A percentile compares a stretch with the other conserved stretches of the same genome.
Conservation (phyloP, 2,888 invertebrate genomes). For the Harpalus rubripes region DNA sequence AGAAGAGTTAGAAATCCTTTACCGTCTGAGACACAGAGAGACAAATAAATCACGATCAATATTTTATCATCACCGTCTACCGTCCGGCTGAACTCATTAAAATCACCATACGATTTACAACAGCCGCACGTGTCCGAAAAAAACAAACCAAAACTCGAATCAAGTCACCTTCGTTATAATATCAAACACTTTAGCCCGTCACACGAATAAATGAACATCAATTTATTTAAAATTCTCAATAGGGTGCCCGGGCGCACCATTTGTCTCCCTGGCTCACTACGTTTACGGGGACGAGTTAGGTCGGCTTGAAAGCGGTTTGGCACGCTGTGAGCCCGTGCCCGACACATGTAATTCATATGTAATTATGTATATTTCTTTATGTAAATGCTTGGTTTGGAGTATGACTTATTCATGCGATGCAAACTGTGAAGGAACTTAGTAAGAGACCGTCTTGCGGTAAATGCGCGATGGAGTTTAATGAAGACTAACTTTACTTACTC, state of each 20-base stretch:
- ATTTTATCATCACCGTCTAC: constrained; percentile 48
- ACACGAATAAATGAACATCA: constrained; percentile 64
- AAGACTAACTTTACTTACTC: neutral
- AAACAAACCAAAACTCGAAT: constrained; percentile 51
- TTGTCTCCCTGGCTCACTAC: constrained; percentile 55
- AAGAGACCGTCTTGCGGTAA: constrained; percentile 26
- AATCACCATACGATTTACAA: constrained; percentile 50
- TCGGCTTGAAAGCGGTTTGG: constrained; percentile 49
- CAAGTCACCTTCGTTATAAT: constrained; percentile 65
- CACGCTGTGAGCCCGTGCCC: constrained; percentile 68
- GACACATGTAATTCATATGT: constrained; percentile 70
- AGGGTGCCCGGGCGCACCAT: constrained; percentile 58
- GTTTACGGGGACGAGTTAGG: constrained; percentile 43
- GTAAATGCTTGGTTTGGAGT: constrained; percentile 69
- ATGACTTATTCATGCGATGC: constrained; percentile 70
- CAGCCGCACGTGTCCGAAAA: constrained; percentile 46
- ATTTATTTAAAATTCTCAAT: constrained; percentile 64
- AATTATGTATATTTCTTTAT: constrained; percentile 71
- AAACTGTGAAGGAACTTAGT: neutral
- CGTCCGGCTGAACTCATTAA: constrained; percentile 40
- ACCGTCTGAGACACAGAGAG: neutral
- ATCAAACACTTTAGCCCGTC: constrained; percentile 60
- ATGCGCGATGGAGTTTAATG: neutral
- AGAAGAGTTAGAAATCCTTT: neutral
- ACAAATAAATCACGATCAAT: constrained; percentile 40